Conservation (phyloP, 2,888 invertebrate species). For the Phengaris alcon region DNA sequence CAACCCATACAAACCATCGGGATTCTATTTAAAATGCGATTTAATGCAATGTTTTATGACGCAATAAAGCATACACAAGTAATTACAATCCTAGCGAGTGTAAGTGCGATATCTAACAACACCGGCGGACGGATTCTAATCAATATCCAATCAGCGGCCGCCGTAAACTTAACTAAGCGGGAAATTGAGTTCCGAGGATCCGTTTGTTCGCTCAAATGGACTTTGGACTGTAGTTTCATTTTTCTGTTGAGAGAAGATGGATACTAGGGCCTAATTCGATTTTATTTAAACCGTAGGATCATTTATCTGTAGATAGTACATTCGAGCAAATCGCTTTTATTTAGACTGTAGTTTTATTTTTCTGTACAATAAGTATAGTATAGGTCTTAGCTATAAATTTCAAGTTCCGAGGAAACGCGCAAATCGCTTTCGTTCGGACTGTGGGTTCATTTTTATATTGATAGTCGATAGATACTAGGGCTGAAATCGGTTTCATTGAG, state of each 20-base stretch:
- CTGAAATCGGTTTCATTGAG: no score
- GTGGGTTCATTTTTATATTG: no score
- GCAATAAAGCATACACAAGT: constrained; percentile 62
- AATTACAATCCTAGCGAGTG: constrained; percentile 75
- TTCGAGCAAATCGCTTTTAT: no score
- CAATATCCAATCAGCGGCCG: constrained; percentile 75
- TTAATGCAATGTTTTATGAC: constrained; percentile 69
- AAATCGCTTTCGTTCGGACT: no score
- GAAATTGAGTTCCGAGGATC: constrained; percentile 68
- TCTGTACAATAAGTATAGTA: no score
- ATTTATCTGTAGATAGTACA: no score
- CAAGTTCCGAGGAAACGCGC: no score
- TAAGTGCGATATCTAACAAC: constrained; percentile 73
- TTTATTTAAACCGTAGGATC: no score
- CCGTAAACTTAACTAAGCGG: constrained; percentile 77
- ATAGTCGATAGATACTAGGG: no score
- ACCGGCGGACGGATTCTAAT: constrained; percentile 71
- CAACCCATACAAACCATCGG: constrained; percentile 24
- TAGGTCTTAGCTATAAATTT: no score
- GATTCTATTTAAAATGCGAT: constrained; percentile 47
- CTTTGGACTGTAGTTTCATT: not conserved
- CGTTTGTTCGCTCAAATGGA: constrained; percentile 37
- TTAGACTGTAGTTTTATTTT: no score
- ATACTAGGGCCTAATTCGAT: no score
- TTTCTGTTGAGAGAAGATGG: not conserved